Percentiles rank a stretch among this genome's conserved stretches.
phyloP scores from a whole-genome alignment of 2,888 invertebrate species.

The Drosophila anceps region DNA sequence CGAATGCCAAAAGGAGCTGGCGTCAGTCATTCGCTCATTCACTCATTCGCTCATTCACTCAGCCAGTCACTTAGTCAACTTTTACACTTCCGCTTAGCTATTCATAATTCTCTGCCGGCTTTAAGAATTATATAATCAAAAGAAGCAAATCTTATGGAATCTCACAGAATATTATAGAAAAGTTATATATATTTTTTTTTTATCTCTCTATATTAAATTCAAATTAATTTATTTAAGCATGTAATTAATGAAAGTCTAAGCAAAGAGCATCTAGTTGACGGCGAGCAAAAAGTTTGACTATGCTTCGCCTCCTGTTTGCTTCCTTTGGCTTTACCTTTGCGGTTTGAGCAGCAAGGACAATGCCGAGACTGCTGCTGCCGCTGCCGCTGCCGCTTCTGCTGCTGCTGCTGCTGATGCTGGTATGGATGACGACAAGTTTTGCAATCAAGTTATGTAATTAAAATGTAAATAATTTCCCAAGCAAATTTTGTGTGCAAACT shows the following conservation, averaged over 20 bases:
- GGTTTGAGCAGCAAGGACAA: slow-evolving; percentile 28
- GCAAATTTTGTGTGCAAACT: slow-evolving; percentile 54
- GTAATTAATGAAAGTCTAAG: background rate
- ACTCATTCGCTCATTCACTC: slow-evolving; percentile 11
- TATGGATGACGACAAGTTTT: slow-evolving; percentile 57
- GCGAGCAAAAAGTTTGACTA: background rate
- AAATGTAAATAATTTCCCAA: slow-evolving; percentile 72
- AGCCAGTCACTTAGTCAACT: slow-evolving; percentile 7
- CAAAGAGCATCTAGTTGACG: slow-evolving; percentile 12
- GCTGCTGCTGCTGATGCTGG: no score
- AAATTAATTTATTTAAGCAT: background rate
- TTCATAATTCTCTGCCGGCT: slow-evolving; percentile 3
- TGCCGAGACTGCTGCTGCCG: slow-evolving; percentile 8
- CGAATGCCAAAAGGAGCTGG: slow-evolving; percentile 46
- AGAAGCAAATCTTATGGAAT: background rate
- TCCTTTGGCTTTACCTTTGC: slow-evolving; percentile 51
- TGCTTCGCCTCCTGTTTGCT: background rate
- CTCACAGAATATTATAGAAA: background rate
- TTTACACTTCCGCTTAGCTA: slow-evolving; percentile 21
- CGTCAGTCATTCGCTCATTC: slow-evolving; percentile 28
- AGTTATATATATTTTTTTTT: background rate
- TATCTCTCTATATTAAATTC: no score
- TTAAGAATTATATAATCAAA: background rate
- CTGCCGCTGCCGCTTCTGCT: no score
- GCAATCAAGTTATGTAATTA: slow-evolving; percentile 68